A percentile compares a stretch with the other conserved stretches of the same genome.
phyloP scores from a whole-genome alignment of 2,797 vertebrate genomes.

The Prionace glauca region DNA sequence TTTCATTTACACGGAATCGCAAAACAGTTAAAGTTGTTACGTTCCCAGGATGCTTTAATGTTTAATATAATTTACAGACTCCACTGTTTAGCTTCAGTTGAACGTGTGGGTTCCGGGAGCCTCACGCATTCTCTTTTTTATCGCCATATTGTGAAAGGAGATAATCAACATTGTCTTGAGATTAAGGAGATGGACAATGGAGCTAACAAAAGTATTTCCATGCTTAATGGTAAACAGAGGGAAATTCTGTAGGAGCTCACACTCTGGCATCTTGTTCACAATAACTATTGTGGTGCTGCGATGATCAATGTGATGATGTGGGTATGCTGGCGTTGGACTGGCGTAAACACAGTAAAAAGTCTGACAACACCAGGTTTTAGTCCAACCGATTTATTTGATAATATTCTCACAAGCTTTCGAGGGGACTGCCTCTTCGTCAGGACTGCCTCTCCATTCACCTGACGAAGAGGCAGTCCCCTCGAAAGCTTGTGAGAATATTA shows the following conservation, averaged over 20 bases:
- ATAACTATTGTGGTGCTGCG: background rate
- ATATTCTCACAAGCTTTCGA: too few relatives aligned
- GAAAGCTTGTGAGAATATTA: too few relatives aligned
- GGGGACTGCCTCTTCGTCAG: too few relatives aligned
- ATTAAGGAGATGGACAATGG: background rate
- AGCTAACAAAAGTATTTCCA: background rate
- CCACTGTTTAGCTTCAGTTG: background rate
- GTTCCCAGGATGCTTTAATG: background rate
- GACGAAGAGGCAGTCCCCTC: too few relatives aligned
- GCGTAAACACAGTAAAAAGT: too few relatives aligned
- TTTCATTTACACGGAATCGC: background rate
- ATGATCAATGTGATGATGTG: background rate
- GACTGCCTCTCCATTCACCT: too few relatives aligned
- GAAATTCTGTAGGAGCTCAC: background rate
- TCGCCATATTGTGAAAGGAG: background rate
- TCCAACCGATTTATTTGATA: too few relatives aligned
- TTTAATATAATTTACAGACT: background rate
- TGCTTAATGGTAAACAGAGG: background rate
- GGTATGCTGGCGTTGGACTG: too few relatives aligned
- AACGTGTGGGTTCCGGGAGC: background rate
- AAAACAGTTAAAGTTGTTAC: background rate
- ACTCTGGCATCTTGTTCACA: background rate
- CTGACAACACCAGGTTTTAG: too few relatives aligned
- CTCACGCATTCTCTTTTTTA: background rate
- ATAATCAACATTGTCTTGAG: background rate